Base-by-base conservation (phyloP, 2,797 vertebrate genomes). In the Girardinus metallicus region DNA sequence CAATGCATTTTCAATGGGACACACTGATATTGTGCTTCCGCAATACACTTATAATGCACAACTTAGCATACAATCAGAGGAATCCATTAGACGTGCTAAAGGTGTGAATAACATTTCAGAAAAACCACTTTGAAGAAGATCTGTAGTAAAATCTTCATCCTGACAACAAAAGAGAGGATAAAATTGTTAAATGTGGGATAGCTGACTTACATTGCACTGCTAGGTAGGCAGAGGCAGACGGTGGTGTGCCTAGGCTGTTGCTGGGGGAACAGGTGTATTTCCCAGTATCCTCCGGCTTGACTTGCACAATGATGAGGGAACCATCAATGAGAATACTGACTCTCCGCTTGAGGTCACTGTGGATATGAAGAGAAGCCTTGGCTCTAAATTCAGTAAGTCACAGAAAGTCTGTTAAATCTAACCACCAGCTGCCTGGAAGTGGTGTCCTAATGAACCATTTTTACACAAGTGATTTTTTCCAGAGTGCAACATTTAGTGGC, bases 251-350 rank as follows among this genome's bases (percentile, higher is more conserved):
- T 85, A 99, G 96, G 93, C 98, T 99, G 96, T 99, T 99, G 94
- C 98, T 99, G n/a, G 98, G 98, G 85, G 97, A 97, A 74, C 98
- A 99, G 84, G 97, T 99, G 92, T 99, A 99, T 93, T 96, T 99
- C 89, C 98, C 98, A 88, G 97, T 95, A 94, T 99, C 98, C 90
- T 99, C 98, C 0, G 98, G 98, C 89, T 98, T 99, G 88, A 99
- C 97, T 79, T 97, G 97, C 89, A 97, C 98, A 80, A 99, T 98
- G 94, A 99, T 99, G 90, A 99, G 95, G 0, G 98, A 99, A 46
- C 98, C 98, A 0, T 99, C 98, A 0, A 99, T 98, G 90, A 99
- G 95, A 95, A 99, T 99, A 87, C 98, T 97, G 91, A 99, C 98
- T 94, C 98, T 96, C 92, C 98, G 94, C 94, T 99, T 99, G 81